Evolutionary conservation across 2,797 vertebrate species (phyloP).

Genomic region (Fringilla coelebs): DNA sequence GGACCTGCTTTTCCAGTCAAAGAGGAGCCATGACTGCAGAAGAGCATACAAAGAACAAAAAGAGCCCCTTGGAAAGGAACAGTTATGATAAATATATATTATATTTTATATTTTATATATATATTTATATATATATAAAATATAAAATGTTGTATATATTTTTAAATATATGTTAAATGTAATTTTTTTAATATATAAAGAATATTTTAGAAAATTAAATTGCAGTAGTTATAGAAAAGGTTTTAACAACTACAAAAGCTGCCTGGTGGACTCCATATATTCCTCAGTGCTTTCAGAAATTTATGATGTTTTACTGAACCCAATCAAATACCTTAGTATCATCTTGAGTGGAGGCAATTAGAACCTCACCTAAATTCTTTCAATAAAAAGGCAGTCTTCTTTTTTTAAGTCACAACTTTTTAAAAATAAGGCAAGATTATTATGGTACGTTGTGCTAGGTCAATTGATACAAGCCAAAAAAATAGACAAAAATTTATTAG

Average conservation of each 20-base stretch:
- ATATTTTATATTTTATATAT: too few relatives aligned
- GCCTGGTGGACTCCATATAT: not conserved
- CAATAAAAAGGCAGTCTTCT: not conserved
- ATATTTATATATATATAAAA: too few relatives aligned
- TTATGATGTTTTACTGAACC: not conserved
- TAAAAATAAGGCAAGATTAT: not conserved
- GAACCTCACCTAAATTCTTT: not conserved
- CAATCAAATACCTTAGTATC: not conserved
- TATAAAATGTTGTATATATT: too few relatives aligned
- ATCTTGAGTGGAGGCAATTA: not conserved
- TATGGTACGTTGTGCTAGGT: not conserved
- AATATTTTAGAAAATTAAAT: not conserved
- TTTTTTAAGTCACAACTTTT: not conserved
- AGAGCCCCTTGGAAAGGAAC: not conserved
- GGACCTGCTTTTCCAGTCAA: not conserved
- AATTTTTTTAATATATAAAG: too few relatives aligned
- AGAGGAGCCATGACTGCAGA: not conserved
- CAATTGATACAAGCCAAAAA: not conserved
- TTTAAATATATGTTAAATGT: too few relatives aligned
- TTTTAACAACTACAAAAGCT: not conserved
- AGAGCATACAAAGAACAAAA: not conserved
- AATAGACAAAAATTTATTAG: not conserved
- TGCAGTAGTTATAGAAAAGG: not conserved
- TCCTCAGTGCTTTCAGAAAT: not conserved
- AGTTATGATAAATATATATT: not conserved